Evolutionary conservation across 2,113 vertebrate species (phyloP).

Genomic region (Menura novaehollandiae): DNA sequence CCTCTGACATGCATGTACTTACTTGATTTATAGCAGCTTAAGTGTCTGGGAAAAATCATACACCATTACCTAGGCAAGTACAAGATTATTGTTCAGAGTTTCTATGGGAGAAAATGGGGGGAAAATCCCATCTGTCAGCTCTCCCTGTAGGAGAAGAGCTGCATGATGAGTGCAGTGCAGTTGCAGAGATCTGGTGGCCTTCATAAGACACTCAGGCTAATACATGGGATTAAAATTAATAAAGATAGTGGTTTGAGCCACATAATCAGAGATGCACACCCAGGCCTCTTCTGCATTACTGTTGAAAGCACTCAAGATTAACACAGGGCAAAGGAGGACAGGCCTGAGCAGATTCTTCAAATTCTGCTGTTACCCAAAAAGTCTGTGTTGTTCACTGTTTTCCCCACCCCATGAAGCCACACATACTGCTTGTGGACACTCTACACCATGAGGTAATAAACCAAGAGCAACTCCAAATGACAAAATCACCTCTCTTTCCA

Average conservation of each 20-base stretch:
- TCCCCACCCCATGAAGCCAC: not conserved
- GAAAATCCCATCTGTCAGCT: not conserved
- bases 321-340: not conserved
- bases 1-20: not conserved
- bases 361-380: not conserved
- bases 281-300: not conserved
- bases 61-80: not conserved
- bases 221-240: not conserved
- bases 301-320: not conserved
- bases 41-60: not conserved
- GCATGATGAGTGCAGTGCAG: not conserved
- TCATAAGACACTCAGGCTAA: not conserved
- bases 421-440: not conserved
- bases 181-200: not conserved
- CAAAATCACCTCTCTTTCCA: not conserved
- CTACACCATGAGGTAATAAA: not conserved
- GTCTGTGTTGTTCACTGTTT: not conserved
- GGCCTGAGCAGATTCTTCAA: not conserved
- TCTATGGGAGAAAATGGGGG: not conserved
- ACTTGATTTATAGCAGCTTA: constrained; percentile 2
- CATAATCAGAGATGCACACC: not conserved
- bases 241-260: not conserved
- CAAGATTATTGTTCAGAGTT: not conserved
- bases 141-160: not conserved
- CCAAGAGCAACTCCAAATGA: not conserved